Conservation (phyloP, 2,113 vertebrate genomes). For the Vireo altiloquus region DNA sequence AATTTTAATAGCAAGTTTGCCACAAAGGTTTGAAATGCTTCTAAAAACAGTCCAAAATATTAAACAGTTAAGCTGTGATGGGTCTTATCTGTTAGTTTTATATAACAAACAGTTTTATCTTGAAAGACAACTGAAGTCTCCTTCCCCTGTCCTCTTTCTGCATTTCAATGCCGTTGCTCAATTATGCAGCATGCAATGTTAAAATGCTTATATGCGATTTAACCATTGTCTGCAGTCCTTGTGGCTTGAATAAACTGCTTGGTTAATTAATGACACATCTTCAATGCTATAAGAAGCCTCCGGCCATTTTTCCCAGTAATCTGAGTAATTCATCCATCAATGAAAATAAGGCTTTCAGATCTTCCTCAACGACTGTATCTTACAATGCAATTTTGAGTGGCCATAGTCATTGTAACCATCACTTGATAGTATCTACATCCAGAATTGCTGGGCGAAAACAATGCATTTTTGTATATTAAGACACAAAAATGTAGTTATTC, state of each 20-base stretch:
- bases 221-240: not conserved
- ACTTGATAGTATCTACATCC: not conserved
- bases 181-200: not conserved
- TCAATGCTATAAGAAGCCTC: not conserved
- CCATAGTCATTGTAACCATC: not conserved
- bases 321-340: not conserved
- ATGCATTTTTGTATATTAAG: not conserved
- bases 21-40: slow-evolving; percentile 4
- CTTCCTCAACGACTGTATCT: not conserved
- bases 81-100: slow-evolving; percentile 3
- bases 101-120: not conserved
- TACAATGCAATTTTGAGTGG: not conserved
- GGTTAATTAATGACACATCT: slow-evolving; percentile 15
- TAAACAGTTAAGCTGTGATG: not conserved
- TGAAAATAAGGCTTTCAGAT: not conserved
- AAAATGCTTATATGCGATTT: not conserved
- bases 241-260: not conserved
- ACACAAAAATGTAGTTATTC: not conserved
- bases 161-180: not conserved
- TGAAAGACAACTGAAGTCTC: slow-evolving; percentile 13
- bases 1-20: slow-evolving; percentile 25
- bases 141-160: not conserved
- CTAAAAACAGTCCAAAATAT: slow-evolving; percentile 30
- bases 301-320: not conserved
- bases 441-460: not conserved